These are phyloP conservation scores for Galagoides demidoff DNA, from an alignment of 2,797 vertebrate genomes.

Conservation along the genomic window DNA sequence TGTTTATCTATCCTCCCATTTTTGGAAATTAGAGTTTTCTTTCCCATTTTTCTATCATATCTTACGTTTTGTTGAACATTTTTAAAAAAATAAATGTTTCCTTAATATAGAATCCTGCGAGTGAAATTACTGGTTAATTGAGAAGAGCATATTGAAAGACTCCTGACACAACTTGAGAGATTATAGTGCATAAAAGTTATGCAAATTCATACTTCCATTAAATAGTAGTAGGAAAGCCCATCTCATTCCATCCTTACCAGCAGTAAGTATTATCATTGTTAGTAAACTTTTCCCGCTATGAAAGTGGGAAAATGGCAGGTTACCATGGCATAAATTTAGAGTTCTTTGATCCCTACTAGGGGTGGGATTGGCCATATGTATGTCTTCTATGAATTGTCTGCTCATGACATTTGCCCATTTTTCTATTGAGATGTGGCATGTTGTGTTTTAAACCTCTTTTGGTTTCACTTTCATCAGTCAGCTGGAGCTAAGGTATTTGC, in stretches of 20 bases:
- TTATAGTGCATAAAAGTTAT: neutral
- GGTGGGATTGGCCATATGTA: neutral
- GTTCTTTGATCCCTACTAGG: slow-evolving; percentile 44
- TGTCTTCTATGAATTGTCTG: neutral
- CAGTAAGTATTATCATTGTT: neutral
- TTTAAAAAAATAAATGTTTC: slow-evolving; percentile 44
- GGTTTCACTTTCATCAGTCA: slow-evolving; percentile 45
- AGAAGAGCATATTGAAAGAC: slow-evolving; percentile 41
- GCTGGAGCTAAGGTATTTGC: slow-evolving; percentile 48
- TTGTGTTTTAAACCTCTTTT: slow-evolving; percentile 15
- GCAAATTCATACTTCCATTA: slow-evolving; percentile 14
- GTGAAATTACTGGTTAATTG: neutral
- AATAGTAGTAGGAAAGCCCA: neutral
- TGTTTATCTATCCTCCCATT: neutral
- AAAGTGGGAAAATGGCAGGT: neutral
- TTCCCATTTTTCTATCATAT: slow-evolving; percentile 47
- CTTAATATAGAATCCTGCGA: neutral
- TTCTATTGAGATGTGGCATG: neutral
- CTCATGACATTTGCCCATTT: slow-evolving; percentile 3
- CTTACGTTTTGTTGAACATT: slow-evolving; percentile 20
- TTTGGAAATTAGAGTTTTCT: slow-evolving; percentile 18
- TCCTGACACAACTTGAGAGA: slow-evolving; percentile 30
- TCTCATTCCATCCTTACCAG: slow-evolving; percentile 1
- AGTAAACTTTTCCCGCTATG: neutral
- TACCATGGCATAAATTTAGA: slow-evolving; percentile 45